Evolutionary conservation across 2,797 vertebrate species (phyloP), one percentile per base, ranked within the genome.

Genomic region (Apogon hyalosoma): DNA sequence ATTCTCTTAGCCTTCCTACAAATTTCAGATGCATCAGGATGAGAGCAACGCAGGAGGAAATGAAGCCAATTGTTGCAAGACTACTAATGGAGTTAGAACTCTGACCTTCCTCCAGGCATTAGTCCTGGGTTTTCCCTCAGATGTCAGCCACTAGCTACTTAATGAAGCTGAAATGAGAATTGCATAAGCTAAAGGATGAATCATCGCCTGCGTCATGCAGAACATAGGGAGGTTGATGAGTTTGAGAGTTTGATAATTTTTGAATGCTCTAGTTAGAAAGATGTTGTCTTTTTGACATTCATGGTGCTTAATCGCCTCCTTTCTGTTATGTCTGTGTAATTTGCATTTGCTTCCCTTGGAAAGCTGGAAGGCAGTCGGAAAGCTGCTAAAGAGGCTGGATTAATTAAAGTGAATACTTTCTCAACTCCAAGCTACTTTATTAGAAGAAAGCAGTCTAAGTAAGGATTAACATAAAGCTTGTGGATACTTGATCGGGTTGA

Each of bases 401-500:
- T 85, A 82, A 88, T 88, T 79, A 71, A 79, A 79, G 61, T 14
- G 66, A 81, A 81, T 31, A 69, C 64, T 77, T 82, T 80, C 69
- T 75, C 75, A 75, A 59, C 57, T 75, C 52, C 45, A 58, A 82
- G 48, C 63, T 53, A 33, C 68, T 62, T 65, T 60, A 64, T 77
- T 79, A 70, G 63, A 75, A 75, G 64, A 76, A 74, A 77, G 64
- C 53, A 41, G 72, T 24, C 57, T 72, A 79, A 84, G 9, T 63
- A 67, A 55, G 61, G 84, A 85, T 87, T 73, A 82, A 38, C 61
- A 57, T 69, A 79, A 77, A 87, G 74, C 81, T 61, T 55, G 42
- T 53, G 51, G 60, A 75, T 71, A 74, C 65, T 80, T 74, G 58
- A 84, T 83, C 45, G 51, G 54, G 43, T 67, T 1, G 4, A 71